phyloP scores from a whole-genome alignment of 2,888 invertebrate species.

The Eilema caniola region DNA sequence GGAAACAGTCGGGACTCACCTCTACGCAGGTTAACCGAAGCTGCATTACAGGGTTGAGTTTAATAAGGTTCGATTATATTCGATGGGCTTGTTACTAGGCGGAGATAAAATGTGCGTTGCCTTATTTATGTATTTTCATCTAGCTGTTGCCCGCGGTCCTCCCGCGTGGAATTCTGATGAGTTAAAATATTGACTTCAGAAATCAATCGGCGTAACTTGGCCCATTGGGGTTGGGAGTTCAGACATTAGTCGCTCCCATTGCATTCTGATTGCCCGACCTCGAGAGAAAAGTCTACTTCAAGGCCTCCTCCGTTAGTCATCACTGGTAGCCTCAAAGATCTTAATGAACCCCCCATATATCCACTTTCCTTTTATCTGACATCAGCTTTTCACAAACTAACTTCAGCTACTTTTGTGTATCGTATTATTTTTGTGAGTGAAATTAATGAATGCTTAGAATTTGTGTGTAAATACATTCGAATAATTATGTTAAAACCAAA shows the following conservation, averaged over 20 bases:
- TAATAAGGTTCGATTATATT: conserved; percentile 47
- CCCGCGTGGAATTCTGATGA: neutral
- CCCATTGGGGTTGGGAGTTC: too few relatives aligned
- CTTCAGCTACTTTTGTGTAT: neutral
- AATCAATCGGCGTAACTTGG: neutral
- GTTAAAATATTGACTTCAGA: neutral
- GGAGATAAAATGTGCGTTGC: neutral
- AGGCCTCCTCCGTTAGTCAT: neutral
- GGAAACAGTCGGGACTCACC: conserved; percentile 50
- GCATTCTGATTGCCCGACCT: too few relatives aligned
- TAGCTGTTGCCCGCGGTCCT: neutral
- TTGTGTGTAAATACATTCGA: too few relatives aligned
- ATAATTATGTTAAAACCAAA: too few relatives aligned
- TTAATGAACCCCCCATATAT: too few relatives aligned
- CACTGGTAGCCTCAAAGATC: neutral
- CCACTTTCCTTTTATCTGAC: too few relatives aligned
- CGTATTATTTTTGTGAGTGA: too few relatives aligned
- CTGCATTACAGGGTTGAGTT: conserved; percentile 47
- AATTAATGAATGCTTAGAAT: too few relatives aligned
- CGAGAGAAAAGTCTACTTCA: too few relatives aligned
- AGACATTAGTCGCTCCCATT: too few relatives aligned
- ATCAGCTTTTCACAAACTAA: too few relatives aligned
- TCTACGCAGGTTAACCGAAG: conserved; percentile 47
- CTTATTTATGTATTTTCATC: neutral
- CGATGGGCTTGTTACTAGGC: conserved; percentile 27